These are phyloP conservation scores for Poeciliopsis turneri DNA, from an alignment of 2,797 vertebrate species.

Conservation along the genomic window DNA sequence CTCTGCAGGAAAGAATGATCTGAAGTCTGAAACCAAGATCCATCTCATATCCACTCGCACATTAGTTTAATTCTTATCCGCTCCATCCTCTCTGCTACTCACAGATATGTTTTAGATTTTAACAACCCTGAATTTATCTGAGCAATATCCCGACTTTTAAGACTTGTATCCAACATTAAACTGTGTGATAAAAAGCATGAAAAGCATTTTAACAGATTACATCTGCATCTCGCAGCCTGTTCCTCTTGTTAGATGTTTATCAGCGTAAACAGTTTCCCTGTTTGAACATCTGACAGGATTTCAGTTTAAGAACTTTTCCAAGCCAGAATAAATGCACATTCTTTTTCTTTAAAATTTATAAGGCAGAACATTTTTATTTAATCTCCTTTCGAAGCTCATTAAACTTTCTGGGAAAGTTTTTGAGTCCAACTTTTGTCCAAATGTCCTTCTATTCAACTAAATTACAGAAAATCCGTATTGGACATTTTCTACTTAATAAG, in stretches of 20 bases:
- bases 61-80: neutral
- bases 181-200: neutral
- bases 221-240: neutral
- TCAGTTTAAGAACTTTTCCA: neutral
- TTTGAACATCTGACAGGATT: slow-evolving; percentile 5
- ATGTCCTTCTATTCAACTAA: neutral
- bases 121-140: neutral
- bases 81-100: neutral
- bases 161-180: neutral
- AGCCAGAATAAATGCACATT: neutral
- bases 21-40: slow-evolving; percentile 1
- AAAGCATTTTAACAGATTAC: slow-evolving; percentile 3
- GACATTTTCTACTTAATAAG: neutral
- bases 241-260: slow-evolving; percentile 1
- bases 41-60: neutral
- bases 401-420: neutral
- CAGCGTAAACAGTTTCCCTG: slow-evolving; percentile 11
- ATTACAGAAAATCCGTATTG: neutral
- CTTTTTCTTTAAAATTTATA: neutral
- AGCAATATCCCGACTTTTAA: neutral
- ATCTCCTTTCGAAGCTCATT: neutral
- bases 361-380: neutral
- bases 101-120: neutral
- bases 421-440: neutral
- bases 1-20: slow-evolving; percentile 3